phyloP scores from a whole-genome alignment of 2,888 invertebrate species.

The Agrotis exclamationis region DNA sequence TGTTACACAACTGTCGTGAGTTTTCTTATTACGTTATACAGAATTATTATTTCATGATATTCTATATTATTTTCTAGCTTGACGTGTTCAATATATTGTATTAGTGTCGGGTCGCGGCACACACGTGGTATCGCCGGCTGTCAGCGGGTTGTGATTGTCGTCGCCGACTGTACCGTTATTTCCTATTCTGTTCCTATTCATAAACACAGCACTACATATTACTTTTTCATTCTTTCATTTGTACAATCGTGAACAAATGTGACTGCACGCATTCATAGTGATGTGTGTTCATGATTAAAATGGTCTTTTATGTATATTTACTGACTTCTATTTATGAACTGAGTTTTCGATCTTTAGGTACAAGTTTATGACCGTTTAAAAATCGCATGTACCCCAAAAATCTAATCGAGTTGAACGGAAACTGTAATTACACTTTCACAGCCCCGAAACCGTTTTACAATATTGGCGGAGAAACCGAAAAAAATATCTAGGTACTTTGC shows the following conservation, averaged over 20 bases:
- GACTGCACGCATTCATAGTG: background rate
- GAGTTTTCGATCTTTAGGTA: no score
- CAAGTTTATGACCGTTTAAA: background rate
- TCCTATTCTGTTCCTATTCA: constrained; percentile 56
- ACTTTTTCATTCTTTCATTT: constrained; percentile 50
- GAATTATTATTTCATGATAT: constrained; percentile 57
- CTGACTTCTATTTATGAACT: background rate
- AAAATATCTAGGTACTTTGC: constrained; percentile 40
- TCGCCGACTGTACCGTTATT: constrained; percentile 57
- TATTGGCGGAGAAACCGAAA: constrained; percentile 35
- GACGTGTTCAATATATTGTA: constrained; percentile 81
- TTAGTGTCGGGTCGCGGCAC: constrained; percentile 80
- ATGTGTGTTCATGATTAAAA: constrained; percentile 1
- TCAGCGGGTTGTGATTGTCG: constrained; percentile 71
- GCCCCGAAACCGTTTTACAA: constrained; percentile 11
- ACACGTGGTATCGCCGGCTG: constrained; percentile 71
- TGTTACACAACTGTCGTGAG: constrained; percentile 15
- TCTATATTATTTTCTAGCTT: constrained; percentile 68
- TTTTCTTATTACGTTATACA: constrained; percentile 30
- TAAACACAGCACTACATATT: constrained; percentile 51
- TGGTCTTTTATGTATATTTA: background rate
- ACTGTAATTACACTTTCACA: constrained; percentile 15
- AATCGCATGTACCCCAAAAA: background rate
- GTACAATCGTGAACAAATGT: constrained; percentile 40
- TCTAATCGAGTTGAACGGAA: background rate